Conservation (phyloP, 2,888 invertebrate genomes). For the Folsomia manolachei region DNA sequence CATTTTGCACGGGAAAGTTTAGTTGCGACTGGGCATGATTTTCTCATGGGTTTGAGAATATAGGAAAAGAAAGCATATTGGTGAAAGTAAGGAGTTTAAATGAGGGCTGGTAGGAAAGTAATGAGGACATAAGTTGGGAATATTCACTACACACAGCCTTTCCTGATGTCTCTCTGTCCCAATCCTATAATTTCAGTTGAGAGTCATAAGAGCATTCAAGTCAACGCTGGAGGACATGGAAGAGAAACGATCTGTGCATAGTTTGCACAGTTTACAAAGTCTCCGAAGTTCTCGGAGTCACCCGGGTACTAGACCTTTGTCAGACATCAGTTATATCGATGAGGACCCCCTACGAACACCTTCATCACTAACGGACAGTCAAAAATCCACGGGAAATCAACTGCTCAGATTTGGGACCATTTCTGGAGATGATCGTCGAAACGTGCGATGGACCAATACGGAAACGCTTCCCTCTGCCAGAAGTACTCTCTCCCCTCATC, state of each 20-base stretch:
- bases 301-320: slow-evolving; percentile 69
- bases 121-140: no score
- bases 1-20: not conserved
- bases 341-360: slow-evolving; percentile 62
- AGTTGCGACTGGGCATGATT: not conserved
- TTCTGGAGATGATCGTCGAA: slow-evolving; percentile 43
- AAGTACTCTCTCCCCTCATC: slow-evolving; percentile 49
- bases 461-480: slow-evolving; percentile 40
- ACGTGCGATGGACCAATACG: slow-evolving; percentile 50
- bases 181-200: slow-evolving; percentile 82
- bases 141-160: no score
- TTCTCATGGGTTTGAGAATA: not conserved
- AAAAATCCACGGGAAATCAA: slow-evolving; percentile 44
- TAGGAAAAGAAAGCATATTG: not conserved
- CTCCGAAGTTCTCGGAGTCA: slow-evolving; percentile 64
- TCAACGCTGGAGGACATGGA: slow-evolving; percentile 99
- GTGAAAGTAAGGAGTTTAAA: no score
- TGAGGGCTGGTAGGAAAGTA: no score
- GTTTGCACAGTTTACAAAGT: slow-evolving; percentile 79
- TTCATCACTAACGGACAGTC: slow-evolving; percentile 54
- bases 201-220: slow-evolving; percentile 99
- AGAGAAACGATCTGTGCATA: slow-evolving; percentile 95
- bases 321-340: slow-evolving; percentile 82
- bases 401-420: slow-evolving; percentile 39
- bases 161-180: slow-evolving; percentile 59